phyloP scores from a whole-genome alignment of 2,113 vertebrate genomes.

The Coptodon bakossiorum region DNA sequence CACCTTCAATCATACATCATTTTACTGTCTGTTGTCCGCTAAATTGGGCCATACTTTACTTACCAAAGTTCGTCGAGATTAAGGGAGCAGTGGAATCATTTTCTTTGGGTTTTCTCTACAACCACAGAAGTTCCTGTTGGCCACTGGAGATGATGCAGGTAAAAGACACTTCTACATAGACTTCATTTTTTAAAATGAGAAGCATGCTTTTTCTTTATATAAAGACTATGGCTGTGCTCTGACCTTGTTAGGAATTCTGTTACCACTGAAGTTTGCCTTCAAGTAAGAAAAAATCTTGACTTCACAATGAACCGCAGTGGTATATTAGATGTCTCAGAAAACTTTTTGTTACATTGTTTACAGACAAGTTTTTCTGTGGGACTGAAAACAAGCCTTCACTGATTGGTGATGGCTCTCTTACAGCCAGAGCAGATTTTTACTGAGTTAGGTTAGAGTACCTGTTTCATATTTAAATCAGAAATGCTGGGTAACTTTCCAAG shows the following conservation, averaged over 20 bases:
- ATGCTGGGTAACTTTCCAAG: neutral
- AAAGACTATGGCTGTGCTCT: neutral
- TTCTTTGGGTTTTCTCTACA: neutral
- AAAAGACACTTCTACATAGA: neutral
- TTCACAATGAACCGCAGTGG: neutral
- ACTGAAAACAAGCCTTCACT: neutral
- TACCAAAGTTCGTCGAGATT: accelerated
- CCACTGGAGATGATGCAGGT: accelerated
- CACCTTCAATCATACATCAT: neutral
- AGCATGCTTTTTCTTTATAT: neutral
- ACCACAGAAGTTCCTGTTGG: accelerated
- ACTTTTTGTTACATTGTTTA: neutral
- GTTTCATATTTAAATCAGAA: neutral
- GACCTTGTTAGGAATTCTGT: neutral
- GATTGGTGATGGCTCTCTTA: neutral
- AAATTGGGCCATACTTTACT: neutral
- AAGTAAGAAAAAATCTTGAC: neutral
- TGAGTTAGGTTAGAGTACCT: neutral
- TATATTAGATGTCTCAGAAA: neutral
- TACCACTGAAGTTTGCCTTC: neutral
- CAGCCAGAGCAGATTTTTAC: neutral
- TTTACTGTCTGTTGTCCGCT: neutral
- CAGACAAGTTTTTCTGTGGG: accelerated
- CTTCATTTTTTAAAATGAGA: neutral
- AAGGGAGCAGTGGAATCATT: neutral